Evolutionary conservation across 2,797 vertebrate genomes (phyloP).

Genomic region (Gymnoscopelus microlampas): DNA sequence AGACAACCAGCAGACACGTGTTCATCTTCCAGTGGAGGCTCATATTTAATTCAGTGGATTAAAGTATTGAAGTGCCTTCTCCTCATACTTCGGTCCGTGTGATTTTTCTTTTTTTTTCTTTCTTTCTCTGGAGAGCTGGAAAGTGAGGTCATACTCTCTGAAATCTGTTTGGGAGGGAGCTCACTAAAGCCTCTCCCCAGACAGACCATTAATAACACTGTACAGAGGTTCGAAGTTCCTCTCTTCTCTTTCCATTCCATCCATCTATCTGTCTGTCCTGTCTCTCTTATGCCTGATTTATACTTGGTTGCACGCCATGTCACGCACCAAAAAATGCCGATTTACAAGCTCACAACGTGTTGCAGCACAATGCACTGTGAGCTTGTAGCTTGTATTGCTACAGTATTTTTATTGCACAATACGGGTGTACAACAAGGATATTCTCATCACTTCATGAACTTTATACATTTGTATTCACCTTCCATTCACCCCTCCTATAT

Average conservation of each 20-base stretch:
- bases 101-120: constrained; percentile 23
- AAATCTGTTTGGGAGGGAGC: constrained; percentile 34
- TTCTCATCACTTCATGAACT: constrained; percentile 33
- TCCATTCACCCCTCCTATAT: constrained; percentile 19
- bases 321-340: too few species aligned
- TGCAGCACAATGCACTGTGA: too few species aligned
- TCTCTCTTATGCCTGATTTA: constrained; percentile 10
- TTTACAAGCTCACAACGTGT: too few species aligned
- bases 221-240: constrained; percentile 17
- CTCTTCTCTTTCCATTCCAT: neutral
- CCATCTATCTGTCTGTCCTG: constrained; percentile 4
- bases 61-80: constrained; percentile 27
- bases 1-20: constrained; percentile 24
- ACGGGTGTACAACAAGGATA: neutral
- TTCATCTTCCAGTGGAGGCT: constrained; percentile 51
- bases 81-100: neutral
- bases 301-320: neutral
- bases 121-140: constrained; percentile 33
- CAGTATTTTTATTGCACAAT: too few species aligned
- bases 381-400: too few species aligned
- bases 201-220: constrained; percentile 53
- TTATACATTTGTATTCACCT: constrained; percentile 44
- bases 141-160: constrained; percentile 55
- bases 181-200: constrained; percentile 46
- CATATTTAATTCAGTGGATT: constrained; percentile 54